These are phyloP conservation scores for Ditylenchus dipsaci DNA, from an alignment of 1,140 invertebrate species.

Conservation along the genomic window DNA sequence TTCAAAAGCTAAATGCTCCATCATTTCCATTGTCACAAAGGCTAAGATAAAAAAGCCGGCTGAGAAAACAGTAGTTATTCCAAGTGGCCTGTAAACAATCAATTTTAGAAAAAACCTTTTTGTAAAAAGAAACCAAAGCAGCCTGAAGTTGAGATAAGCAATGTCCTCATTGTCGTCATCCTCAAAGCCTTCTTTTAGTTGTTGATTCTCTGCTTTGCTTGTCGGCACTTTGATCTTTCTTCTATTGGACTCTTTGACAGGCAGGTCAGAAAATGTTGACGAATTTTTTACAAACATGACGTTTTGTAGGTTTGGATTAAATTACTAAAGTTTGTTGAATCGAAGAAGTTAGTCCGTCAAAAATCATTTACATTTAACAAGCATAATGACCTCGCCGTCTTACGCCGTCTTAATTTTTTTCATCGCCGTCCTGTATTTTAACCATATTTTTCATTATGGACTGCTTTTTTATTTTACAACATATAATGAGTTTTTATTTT, in stretches of 20 bases:
- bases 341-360: background rate
- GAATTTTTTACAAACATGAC: background rate
- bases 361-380: background rate
- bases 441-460: no score
- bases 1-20: constrained; percentile 22
- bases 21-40: constrained; percentile 21
- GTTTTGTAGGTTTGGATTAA: background rate
- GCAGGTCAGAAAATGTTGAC: background rate
- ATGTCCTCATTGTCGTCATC: constrained; percentile 53
- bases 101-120: background rate
- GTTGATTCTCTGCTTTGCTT: constrained; percentile 32
- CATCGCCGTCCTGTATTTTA: no score
- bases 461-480: no score
- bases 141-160: constrained; percentile 44
- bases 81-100: constrained; percentile 35
- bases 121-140: constrained; percentile 34
- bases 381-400: background rate
- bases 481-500: no score
- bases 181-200: constrained; percentile 47
- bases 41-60: constrained; percentile 33
- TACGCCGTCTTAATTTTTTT: no score
- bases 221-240: constrained; percentile 30
- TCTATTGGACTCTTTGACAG: background rate
- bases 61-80: constrained; percentile 34
- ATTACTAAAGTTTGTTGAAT: background rate